A percentile compares a stretch with the other conserved stretches of the same genome.
phyloP scores from a whole-genome alignment of 2,113 vertebrate genomes.

The Python bivittatus region DNA sequence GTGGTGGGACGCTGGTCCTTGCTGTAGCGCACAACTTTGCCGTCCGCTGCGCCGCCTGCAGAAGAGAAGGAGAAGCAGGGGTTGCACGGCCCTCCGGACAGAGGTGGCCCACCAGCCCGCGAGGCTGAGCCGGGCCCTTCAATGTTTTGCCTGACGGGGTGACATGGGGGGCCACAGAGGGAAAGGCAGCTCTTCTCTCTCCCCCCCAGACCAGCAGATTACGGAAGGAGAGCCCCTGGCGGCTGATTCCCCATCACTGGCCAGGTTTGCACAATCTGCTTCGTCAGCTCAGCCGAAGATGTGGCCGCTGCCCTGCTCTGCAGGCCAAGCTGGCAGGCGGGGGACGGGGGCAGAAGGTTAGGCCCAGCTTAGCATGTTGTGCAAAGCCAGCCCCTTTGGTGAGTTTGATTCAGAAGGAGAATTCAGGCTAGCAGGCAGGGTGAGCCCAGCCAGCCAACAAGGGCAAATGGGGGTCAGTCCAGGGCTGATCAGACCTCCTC shows the following conservation, averaged over 20 bases:
- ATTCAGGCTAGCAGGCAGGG: background rate
- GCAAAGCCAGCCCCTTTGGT: background rate
- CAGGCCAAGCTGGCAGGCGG: no score
- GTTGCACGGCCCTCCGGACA: background rate
- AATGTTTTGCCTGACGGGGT: background rate
- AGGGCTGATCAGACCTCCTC: no score
- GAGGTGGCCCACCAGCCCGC: no score
- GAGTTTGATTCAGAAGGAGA: background rate
- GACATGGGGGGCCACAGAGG: background rate
- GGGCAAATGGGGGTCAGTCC: no score
- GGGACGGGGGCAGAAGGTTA: background rate
- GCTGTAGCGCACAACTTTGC: slow-evolving; percentile 86
- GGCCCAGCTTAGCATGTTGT: background rate
- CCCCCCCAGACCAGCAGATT: background rate
- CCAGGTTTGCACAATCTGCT: background rate
- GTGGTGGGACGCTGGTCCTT: slow-evolving; percentile 95
- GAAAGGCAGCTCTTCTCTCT: background rate
- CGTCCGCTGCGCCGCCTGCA: slow-evolving; percentile 80
- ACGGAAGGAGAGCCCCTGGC: background rate
- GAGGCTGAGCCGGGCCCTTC: background rate
- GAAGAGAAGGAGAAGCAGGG: slow-evolving; percentile 41
- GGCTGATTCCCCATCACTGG: background rate
- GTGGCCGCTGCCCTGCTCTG: no score
- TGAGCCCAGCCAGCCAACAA: no score
- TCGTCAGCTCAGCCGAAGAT: background rate